Conservation (phyloP, 30 jellyfish, hydroid and myxozoan species). For the Rhopilema esculentum region DNA sequence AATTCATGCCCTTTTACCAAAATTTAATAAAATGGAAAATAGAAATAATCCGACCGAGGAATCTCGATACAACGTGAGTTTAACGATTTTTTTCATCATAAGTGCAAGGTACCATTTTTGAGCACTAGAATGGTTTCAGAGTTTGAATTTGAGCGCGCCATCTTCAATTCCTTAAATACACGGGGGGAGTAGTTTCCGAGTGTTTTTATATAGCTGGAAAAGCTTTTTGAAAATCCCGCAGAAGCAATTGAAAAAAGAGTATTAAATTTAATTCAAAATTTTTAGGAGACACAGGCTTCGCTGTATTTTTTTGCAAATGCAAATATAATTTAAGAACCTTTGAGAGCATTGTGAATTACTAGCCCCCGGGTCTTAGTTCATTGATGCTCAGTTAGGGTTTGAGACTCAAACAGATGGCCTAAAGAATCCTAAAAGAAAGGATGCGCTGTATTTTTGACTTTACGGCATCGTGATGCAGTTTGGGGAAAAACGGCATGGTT, state of each 20-base stretch:
- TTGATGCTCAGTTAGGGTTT: neutral
- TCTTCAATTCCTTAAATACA: neutral
- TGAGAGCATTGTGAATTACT: no score
- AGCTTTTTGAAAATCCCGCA: neutral
- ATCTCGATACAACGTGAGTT: slow-evolving; percentile 51
- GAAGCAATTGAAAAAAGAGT: neutral
- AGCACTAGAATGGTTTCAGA: slow-evolving; percentile 33
- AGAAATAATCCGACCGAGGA: slow-evolving; percentile 18
- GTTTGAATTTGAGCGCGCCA: slow-evolving; percentile 57
- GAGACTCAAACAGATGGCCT: neutral
- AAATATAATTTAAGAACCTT: no score
- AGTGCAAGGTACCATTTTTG: slow-evolving; percentile 32
- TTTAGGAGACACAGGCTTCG: no score
- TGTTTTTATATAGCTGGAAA: no score
- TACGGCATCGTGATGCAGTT: no score
- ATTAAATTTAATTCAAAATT: no score
- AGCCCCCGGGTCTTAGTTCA: neutral
- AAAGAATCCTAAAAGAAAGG: neutral
- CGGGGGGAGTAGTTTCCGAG: slow-evolving; percentile 17
- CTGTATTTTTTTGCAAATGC: no score
- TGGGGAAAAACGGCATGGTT: neutral
- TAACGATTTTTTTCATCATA: neutral
- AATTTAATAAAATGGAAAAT: neutral
- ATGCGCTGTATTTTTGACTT: no score
- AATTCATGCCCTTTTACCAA: neutral